Conservation (phyloP, 2,888 invertebrate genomes). For the Palloptera scutellata region DNA sequence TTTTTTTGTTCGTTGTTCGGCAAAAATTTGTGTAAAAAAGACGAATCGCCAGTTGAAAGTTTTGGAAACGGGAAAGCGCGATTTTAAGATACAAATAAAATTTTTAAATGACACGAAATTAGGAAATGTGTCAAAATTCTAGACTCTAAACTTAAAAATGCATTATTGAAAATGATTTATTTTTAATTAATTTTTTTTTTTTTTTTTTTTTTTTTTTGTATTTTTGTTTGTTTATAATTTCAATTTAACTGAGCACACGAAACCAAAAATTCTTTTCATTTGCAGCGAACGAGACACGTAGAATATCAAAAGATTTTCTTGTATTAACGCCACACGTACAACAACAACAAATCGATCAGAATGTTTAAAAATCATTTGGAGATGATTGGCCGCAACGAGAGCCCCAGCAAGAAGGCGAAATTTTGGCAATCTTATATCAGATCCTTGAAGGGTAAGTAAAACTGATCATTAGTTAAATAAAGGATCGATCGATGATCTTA, state of each 20-base stretch:
- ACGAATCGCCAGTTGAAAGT: no score
- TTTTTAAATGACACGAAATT: not conserved
- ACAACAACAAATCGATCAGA: constrained; percentile 62
- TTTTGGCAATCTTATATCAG: constrained; percentile 94
- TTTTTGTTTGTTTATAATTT: constrained; percentile 21
- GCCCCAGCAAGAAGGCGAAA: constrained; percentile 90
- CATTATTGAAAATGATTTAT: no score
- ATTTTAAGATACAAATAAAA: not conserved
- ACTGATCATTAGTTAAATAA: no score
- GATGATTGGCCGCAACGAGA: constrained; percentile 93
- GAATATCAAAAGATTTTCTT: constrained; percentile 64
- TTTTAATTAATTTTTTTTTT: constrained; percentile 8
- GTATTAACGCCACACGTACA: constrained; percentile 45
- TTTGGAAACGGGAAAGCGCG: no score
- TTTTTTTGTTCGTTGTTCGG: not conserved
- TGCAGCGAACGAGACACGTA: constrained; percentile 77
- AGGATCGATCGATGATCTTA: no score
- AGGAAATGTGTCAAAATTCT: not conserved
- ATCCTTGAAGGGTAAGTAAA: constrained; percentile 86
- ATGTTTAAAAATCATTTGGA: constrained; percentile 92
- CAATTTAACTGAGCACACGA: not conserved
- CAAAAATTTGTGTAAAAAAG: no score
- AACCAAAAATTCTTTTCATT: constrained; percentile 33
- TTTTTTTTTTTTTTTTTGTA: constrained; percentile 13
- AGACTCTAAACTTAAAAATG: no score